phyloP scores from a whole-genome alignment of 2,888 invertebrate species.

The Liodrosophila aerea region DNA sequence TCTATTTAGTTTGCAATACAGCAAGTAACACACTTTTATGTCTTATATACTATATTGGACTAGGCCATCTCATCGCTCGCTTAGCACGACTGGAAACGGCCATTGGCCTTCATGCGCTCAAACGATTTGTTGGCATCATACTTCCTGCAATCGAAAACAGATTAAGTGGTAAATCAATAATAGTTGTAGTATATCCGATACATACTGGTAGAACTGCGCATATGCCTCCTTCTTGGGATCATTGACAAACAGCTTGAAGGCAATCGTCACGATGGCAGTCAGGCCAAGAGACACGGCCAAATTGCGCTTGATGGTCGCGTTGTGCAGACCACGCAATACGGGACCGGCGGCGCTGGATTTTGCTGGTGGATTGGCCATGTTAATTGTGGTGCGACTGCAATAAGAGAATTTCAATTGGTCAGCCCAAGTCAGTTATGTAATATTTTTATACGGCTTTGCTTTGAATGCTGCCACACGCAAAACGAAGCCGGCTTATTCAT shows the following conservation, averaged over 20 bases:
- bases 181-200: neutral
- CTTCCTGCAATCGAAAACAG: conserved; percentile 60
- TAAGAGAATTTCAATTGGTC: conserved; percentile 27
- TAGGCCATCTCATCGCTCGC: conserved; percentile 7
- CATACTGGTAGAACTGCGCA: conserved; percentile 90
- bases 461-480: neutral
- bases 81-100: conserved; percentile 82
- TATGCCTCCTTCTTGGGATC: conserved; percentile 85
- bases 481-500: too few relatives aligned
- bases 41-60: conserved; percentile 48
- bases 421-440: conserved; percentile 60
- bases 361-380: conserved; percentile 80
- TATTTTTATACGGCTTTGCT: conserved; percentile 8
- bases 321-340: conserved; percentile 87
- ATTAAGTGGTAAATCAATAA: neutral
- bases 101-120: conserved; percentile 81
- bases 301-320: conserved; percentile 85
- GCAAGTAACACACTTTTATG: conserved; percentile 49
- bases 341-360: conserved; percentile 84
- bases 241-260: conserved; percentile 83
- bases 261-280: conserved; percentile 81
- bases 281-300: conserved; percentile 83
- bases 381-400: conserved; percentile 21
- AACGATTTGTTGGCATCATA: conserved; percentile 82
- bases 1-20: conserved; percentile 67